Base-by-base conservation (phyloP, 2,888 invertebrate species). In the Drosophila meridionalis region DNA sequence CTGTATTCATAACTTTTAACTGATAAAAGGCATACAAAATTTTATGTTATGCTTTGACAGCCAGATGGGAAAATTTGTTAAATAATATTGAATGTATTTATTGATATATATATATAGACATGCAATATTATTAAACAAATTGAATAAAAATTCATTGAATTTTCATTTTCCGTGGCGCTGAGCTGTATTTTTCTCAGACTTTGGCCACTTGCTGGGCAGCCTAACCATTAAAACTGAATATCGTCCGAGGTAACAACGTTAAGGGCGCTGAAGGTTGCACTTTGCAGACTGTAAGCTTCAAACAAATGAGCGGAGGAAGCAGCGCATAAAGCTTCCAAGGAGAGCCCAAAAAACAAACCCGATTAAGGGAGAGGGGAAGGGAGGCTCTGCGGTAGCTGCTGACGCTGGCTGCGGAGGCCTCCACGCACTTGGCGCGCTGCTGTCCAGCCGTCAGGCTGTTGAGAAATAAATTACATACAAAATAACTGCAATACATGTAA, bases 401-500 rank as follows among this genome's bases (percentile, higher is more conserved):
- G 56, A 26, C 40, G 34, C 12, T 38, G 57, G 52, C 58, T 47
- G 42, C 57, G 30, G 63, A 55, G 52, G 38, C 55, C 47, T 5
- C 52, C 76, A 85, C 80, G 82, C 86, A 86, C 86, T 82, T 61
- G 72, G 32, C 61, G 40, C 57, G 38, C 28, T 45, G 9, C n/a
- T 38, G 40, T 40, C 28, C 61, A 50, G 43, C 57, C 58, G 59
- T 53, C 76, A 56, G 73, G 80, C 76, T 50, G 76, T 72, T 73
- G 73, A 73, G 79, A 87, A 87, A 87, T 87, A 87, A 87, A 87
- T 87, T 87, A 87, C 86, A 84, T 84, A 86, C 82, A 87, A 87
- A 87, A 87, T 87, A 87, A 87, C 82, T 87, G 81, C 81, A 86
- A 82, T 86, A 86, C 85, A 87, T 87, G 86, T 87, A 87, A 87